Conservation (phyloP, 2,113 vertebrate genomes). For the Cygnus buccinator region DNA sequence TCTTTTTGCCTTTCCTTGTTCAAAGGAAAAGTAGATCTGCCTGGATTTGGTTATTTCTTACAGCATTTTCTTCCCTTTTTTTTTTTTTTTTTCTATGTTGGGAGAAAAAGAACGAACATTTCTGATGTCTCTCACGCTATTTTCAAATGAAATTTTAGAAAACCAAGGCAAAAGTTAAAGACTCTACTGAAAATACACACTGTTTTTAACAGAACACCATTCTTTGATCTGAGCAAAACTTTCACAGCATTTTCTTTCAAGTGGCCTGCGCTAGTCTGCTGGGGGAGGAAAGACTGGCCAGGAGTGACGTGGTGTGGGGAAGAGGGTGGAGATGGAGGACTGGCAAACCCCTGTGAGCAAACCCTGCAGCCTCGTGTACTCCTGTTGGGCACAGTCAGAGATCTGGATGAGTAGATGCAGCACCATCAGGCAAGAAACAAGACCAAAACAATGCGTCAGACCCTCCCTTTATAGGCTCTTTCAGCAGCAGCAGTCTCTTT, state of each 20-base stretch:
- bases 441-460: background rate
- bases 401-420: background rate
- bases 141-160: background rate
- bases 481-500: background rate
- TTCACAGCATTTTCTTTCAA: background rate
- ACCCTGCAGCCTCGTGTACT: background rate
- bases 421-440: background rate
- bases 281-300: background rate
- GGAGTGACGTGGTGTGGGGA: background rate
- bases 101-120: background rate
- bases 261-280: rapidly evolving
- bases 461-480: background rate
- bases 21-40: background rate
- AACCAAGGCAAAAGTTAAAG: background rate
- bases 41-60: background rate
- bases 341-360: background rate
- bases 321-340: background rate
- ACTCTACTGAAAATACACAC: background rate
- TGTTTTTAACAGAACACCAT: background rate
- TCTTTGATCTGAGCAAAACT: background rate
- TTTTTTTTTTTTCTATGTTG: background rate
- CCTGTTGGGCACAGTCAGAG: background rate
- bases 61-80: rapidly evolving
- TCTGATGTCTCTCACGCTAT: background rate
- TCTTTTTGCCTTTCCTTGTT: background rate